Conservation (phyloP, 1,140 invertebrate species). For the Scaptomyza hsui region DNA sequence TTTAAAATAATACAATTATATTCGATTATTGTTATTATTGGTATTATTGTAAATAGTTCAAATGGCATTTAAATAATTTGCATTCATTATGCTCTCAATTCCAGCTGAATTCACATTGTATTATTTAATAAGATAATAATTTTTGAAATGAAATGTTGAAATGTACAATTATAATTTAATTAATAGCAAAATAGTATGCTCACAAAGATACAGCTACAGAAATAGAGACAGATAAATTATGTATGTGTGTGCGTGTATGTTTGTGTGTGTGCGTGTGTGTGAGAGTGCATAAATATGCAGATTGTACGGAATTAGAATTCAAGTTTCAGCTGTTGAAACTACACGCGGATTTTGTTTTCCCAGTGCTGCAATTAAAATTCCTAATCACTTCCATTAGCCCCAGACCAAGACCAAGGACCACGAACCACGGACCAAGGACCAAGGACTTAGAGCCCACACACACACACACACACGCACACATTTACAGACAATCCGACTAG, state of each 20-base stretch:
- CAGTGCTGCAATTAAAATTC: slow-evolving; percentile 42
- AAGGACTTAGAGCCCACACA: not conserved
- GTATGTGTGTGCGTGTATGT: not conserved
- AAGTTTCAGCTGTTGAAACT: slow-evolving; percentile 28
- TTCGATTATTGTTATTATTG: too few species aligned
- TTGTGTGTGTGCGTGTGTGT: not conserved
- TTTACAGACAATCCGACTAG: too few species aligned
- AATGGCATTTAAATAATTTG: slow-evolving; percentile 30
- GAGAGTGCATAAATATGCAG: slow-evolving; percentile 22
- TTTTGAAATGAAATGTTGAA: not conserved
- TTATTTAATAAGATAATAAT: slow-evolving; percentile 6
- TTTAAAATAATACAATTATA: not conserved
- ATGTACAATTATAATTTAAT: slow-evolving; percentile 30
- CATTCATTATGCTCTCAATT: slow-evolving; percentile 15
- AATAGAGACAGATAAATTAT: not conserved
- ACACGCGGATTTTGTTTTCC: slow-evolving; percentile 28
- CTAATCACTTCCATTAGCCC: slow-evolving; percentile 42
- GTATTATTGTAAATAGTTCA: not conserved
- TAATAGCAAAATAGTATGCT: not conserved
- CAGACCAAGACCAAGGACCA: not conserved
- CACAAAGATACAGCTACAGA: slow-evolving; percentile 9
- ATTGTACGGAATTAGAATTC: slow-evolving; percentile 21
- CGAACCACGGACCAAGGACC: too few species aligned
- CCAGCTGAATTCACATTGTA: not conserved
- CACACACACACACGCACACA: too few species aligned